These are phyloP conservation scores for Acipenser oxyrinchus DNA, from an alignment of 2,797 vertebrate genomes.

Conservation along the genomic window DNA sequence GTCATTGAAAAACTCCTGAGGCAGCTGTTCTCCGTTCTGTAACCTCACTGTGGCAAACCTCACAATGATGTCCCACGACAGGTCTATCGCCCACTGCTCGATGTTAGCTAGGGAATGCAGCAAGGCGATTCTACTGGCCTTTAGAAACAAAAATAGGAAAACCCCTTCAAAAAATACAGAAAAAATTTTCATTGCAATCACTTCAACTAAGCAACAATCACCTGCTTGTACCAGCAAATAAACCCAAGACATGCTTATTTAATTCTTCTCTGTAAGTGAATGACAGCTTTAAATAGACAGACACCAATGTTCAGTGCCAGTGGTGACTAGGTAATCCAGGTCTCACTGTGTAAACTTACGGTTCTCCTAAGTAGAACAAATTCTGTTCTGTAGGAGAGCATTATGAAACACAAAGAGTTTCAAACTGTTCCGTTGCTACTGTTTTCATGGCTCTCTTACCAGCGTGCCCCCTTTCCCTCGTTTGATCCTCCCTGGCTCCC, in stretches of 20 bases:
- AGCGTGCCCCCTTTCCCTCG: conserved; percentile 53
- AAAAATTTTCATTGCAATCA: too few relatives aligned
- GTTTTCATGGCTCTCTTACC: conserved; percentile 27
- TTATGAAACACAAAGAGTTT: background rate
- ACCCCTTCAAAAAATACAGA: too few relatives aligned
- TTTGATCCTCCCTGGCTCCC: conserved; percentile 50
- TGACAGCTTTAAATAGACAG: too few relatives aligned
- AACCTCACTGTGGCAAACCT: conserved; percentile 40
- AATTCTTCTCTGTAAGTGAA: too few relatives aligned
- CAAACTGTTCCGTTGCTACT: background rate
- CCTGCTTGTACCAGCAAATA: too few relatives aligned
- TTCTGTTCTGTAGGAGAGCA: too few relatives aligned
- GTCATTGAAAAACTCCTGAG: conserved; percentile 46
- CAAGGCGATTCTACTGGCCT: conserved; percentile 52
- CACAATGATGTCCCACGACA: conserved; percentile 53
- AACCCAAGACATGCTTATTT: too few relatives aligned
- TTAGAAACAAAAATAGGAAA: conserved; percentile 13
- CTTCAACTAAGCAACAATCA: too few relatives aligned
- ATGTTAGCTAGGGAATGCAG: conserved; percentile 55
- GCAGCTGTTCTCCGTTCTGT: conserved; percentile 34
- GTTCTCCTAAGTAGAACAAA: too few relatives aligned
- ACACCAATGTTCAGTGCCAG: too few relatives aligned
- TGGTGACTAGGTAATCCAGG: too few relatives aligned
- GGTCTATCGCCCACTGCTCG: conserved; percentile 55
- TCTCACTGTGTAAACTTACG: too few relatives aligned